Evolutionary conservation across 2,888 invertebrate genomes (phyloP).

Genomic region (Cantharis rustica): DNA sequence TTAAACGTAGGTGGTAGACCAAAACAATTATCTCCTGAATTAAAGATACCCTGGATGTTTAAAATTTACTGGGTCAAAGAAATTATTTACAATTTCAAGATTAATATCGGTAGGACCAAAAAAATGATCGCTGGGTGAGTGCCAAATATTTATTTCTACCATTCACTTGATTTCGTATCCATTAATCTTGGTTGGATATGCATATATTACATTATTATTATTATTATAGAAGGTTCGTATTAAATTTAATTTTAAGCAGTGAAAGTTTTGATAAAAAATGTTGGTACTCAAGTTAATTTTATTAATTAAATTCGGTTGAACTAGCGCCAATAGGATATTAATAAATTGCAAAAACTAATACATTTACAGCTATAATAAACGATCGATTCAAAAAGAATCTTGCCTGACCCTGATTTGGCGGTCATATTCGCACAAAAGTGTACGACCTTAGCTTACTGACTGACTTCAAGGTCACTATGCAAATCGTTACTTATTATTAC

Average conservation of each 20-base stretch:
- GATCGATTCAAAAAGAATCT: constrained; percentile 26
- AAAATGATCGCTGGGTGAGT: neutral
- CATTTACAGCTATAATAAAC: constrained; percentile 22
- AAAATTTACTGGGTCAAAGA: neutral
- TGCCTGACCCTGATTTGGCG: constrained; percentile 41
- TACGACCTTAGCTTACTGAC: constrained; percentile 42
- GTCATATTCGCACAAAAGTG: constrained; percentile 35
- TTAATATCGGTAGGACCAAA: neutral
- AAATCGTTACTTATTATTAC: constrained; percentile 30
- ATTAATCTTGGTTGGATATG: neutral
- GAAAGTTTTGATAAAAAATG: neutral
- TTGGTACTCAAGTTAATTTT: neutral
- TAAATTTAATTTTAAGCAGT: neutral
- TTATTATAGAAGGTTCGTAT: neutral
- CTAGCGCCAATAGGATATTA: neutral
- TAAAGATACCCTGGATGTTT: neutral
- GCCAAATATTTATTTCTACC: neutral
- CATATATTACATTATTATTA: neutral
- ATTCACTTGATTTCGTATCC: neutral
- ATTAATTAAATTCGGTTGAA: neutral
- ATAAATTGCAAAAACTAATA: constrained; percentile 2
- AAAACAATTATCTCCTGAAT: neutral
- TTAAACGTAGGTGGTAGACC: neutral
- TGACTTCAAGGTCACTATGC: constrained; percentile 37
- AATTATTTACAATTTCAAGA: neutral